Base-by-base conservation (phyloP, 2,797 vertebrate species). In the Sebastiscus albofasciatus region DNA sequence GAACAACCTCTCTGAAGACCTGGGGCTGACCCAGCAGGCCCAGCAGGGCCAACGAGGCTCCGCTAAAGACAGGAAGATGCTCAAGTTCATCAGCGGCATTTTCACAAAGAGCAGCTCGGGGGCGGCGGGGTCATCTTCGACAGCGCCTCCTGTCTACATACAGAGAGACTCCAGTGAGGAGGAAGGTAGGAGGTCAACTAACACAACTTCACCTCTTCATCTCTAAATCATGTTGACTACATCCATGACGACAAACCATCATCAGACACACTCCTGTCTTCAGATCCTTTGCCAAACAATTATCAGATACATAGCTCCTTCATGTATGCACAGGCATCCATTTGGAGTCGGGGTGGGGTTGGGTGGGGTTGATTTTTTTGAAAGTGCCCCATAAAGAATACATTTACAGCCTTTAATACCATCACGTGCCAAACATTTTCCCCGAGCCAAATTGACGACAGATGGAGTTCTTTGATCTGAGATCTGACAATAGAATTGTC, bases 11-110 rank as follows among this genome's bases (percentile, higher is more conserved):
- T 94, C 96, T 1, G 96, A 96, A 76, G 96, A 96, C 77, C 94
- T 96, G 46, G 92, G 94, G 4, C 81, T 94, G 80, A 84, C 46
- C 71, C 93, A 92, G 89, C 93, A 91, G 85, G 94, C 82, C 75
- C 94, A 94, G 67, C 92, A 93, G 54, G 89, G 91, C 61, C 92
- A 94, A 33, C 87, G 93, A 65, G 96, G 96, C 77, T 96, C 97
- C 9, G 93, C 94, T 1, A 97, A 97, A 27, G 98, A 99, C 95
- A 95, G 97, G 54, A 99, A 98, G 93, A 99, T 99, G 98, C 96
- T 99, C 36, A 97, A 97, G 94, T 98, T 98, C 94, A 99, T 99
- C 95, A 99, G 98, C 36, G 98, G 98, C 68, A 99, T 99, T 92
- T 99, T 99, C 94, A 96, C 97, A 73, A 99, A 99, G 95, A 98